Evolutionary conservation across 1,140 invertebrate genomes (phyloP), one percentile per base, ranked within the genome.

Genomic region (Ephestia elutella): DNA sequence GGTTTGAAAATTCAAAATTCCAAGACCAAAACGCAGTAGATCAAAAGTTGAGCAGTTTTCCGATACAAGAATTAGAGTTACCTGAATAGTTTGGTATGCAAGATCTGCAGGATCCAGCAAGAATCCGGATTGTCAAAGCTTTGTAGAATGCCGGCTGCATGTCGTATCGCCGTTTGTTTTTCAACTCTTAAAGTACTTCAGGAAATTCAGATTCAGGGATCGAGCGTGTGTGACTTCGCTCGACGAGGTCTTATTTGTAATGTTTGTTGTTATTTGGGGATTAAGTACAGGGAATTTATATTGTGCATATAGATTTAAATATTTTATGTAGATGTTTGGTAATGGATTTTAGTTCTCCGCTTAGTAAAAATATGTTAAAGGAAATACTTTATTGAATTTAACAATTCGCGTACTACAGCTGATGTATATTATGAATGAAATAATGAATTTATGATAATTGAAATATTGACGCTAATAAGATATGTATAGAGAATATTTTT

Each of bases 91-190:
- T 72, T 66, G 70, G 68, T 66, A 78, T 73, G 66, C 69, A 67
- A 60, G 66, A 51, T 50, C 58, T 28, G 53, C 25, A 64, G 57
- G 68, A 62, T 51, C 56, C 58, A 18, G 53, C 25, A 64, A 60
- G 68, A 62, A 63, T 63, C 59, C 61, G 63, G 63, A 72, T 66
- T 71, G 73, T 78, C 77, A 81, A 81, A 78, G 75, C 75, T 76
- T 75, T 80, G 70, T 78, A 63, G 69, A 67, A 65, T 68, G 63
- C 63, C 53, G 53, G 35, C 62, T 68, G 73, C 66, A 74, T 77
- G 72, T 65, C 70, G 21, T 25, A 25, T 25, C 21, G 21, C 7
- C 21, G 75, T 78, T 78, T 83, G 76, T 79, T 80, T 76, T 78
- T 68, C 62, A 71, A 73, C 63, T 71, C 69, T 70, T 70, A 73